These are phyloP conservation scores for Brachycybe producta DNA, from an alignment of 2,888 invertebrate species.

Conservation along the genomic window DNA sequence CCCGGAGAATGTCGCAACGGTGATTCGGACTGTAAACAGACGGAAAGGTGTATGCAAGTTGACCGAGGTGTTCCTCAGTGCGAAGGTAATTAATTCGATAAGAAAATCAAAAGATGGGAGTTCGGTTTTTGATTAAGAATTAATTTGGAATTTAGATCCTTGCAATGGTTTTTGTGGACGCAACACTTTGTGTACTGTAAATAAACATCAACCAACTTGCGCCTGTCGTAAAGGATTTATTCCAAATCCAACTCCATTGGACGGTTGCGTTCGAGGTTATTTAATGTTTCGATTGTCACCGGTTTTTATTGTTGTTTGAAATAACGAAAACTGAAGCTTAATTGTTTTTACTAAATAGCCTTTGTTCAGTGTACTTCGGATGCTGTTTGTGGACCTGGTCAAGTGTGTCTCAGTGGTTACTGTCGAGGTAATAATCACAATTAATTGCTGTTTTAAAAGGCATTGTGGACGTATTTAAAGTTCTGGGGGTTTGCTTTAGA, in stretches of 20 bases:
- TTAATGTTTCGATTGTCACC: no score
- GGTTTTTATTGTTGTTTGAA: background rate
- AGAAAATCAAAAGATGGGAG: background rate
- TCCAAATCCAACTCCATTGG: slow-evolving; percentile 41
- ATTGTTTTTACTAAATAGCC: slow-evolving; percentile 1
- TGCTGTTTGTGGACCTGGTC: slow-evolving; percentile 56
- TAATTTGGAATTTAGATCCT: slow-evolving; percentile 45
- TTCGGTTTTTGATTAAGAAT: background rate
- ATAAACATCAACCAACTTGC: slow-evolving; percentile 59
- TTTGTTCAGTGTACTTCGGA: slow-evolving; percentile 53
- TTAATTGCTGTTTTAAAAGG: background rate
- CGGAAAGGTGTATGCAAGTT: slow-evolving; percentile 25
- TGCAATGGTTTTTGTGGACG: slow-evolving; percentile 56
- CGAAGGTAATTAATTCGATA: slow-evolving; percentile 13
- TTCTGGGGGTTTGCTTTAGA: no score
- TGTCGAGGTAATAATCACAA: slow-evolving; percentile 48
- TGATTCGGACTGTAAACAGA: slow-evolving; percentile 20
- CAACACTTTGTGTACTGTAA: slow-evolving; percentile 64
- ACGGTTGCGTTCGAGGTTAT: slow-evolving; percentile 24
- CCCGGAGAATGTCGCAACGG: slow-evolving; percentile 20
- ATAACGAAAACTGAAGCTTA: background rate
- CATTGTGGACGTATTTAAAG: no score
- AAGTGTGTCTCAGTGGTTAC: slow-evolving; percentile 66
- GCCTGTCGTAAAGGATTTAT: slow-evolving; percentile 62
- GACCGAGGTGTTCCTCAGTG: slow-evolving; percentile 57